Evolutionary conservation across 2,888 invertebrate genomes (phyloP).

Genomic region (Rotaria socialis): DNA sequence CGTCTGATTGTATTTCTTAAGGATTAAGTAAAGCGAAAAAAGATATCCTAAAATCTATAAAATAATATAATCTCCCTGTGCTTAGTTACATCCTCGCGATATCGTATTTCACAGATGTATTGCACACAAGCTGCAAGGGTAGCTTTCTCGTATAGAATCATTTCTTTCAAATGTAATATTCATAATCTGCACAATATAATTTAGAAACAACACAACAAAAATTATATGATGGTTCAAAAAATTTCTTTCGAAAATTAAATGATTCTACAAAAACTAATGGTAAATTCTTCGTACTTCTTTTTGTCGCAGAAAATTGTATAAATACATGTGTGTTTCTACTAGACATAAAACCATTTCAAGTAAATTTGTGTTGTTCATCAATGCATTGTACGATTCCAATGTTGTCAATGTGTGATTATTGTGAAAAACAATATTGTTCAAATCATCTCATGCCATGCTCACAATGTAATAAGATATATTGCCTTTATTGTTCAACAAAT

Average conservation of each 20-base stretch:
- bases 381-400: neutral
- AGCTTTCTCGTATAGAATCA: too few relatives aligned
- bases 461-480: slow-evolving; percentile 16
- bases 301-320: too few relatives aligned
- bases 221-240: neutral
- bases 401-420: neutral
- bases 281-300: neutral
- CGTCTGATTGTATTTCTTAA: too few relatives aligned
- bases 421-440: slow-evolving; percentile 23
- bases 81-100: too few relatives aligned
- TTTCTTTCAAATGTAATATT: too few relatives aligned
- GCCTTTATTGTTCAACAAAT: slow-evolving; percentile 11
- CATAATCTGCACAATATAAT: neutral
- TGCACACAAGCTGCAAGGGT: too few relatives aligned
- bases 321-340: too few relatives aligned
- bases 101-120: too few relatives aligned
- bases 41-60: too few relatives aligned
- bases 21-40: too few relatives aligned
- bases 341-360: neutral
- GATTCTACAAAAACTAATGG: neutral
- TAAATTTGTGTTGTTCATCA: neutral
- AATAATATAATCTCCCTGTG: too few relatives aligned
- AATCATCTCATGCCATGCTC: neutral
- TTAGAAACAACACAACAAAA: slow-evolving; percentile 9
- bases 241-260: slow-evolving; percentile 7